phyloP scores from a whole-genome alignment of 2,113 vertebrate genomes.

The Ictalurus furcatus region DNA sequence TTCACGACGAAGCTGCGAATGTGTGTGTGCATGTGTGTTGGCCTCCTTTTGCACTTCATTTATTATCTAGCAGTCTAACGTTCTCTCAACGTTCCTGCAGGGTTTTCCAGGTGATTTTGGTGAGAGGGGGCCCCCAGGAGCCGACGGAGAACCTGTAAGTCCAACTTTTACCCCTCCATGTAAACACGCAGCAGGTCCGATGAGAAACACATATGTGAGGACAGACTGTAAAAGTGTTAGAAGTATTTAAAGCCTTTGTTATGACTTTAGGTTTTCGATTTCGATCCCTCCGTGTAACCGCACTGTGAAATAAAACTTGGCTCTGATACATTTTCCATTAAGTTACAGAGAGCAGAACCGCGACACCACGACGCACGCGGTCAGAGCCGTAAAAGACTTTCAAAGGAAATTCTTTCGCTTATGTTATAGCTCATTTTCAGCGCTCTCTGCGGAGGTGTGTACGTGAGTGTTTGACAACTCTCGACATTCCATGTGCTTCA shows the following conservation, averaged over 20 bases:
- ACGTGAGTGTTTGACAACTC: neutral
- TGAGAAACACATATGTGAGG: constrained; percentile 53
- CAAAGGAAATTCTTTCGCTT: constrained; percentile 37
- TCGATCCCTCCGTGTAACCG: neutral
- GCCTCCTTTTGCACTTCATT: neutral
- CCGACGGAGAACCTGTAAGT: constrained; percentile 98
- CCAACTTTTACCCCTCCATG: neutral
- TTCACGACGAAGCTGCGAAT: neutral
- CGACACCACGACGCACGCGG: neutral
- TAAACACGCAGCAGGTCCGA: constrained; percentile 23
- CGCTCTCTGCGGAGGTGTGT: neutral
- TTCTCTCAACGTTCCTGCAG: constrained; percentile 68
- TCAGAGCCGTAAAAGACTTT: neutral
- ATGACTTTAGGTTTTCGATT: constrained; percentile 33
- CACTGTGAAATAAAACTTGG: constrained; percentile 6
- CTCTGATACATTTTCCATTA: constrained; percentile 56
- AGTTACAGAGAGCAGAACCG: neutral
- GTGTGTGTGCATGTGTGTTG: neutral
- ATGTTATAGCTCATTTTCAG: neutral
- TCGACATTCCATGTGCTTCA: neutral
- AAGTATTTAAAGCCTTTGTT: constrained; percentile 33
- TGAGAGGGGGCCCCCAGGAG: constrained; percentile 91
- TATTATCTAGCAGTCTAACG: neutral
- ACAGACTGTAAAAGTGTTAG: neutral
- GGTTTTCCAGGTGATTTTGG: constrained; percentile 97